Base-by-base conservation (phyloP, 2,797 vertebrate genomes). In the Polyboroides typus region DNA sequence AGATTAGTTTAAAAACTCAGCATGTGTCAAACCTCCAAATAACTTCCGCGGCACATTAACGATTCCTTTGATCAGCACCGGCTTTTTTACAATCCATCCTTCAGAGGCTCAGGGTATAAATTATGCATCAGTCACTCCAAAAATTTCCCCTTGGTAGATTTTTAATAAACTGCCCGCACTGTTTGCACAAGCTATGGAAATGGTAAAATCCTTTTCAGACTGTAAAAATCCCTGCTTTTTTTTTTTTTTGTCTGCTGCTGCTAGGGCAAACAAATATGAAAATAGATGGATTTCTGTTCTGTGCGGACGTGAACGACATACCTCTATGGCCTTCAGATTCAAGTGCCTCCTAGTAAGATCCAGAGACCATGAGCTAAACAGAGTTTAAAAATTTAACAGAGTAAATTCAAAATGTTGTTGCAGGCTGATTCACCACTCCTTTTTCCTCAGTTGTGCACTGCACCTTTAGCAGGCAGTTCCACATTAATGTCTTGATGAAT, bases 21-120 rank as follows among this genome's bases (percentile, higher is more conserved):
- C n/a, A 45, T 96, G 72, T 97, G 94, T 95, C 95, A 87, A 94
- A 90, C 48, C 86, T 90, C 93, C 86, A 89, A 93, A 94, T 89
- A 96, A 96, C 76, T 86, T 95, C 64, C 2, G 2, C 6, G 2
- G 71, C 55, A 62, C 55, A 74, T 82, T 95, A 97, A 74, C 1
- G 3, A 97, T 96, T 96, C 96, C 80, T 98, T 97, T 98, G 95
- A 98, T 97, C 90, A 76, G 74, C 63, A 33, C 71, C 81, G 56
- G 72, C 86, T 96, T 92, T 95, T 97, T 95, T 95, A 96, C 91
- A 92, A 89, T 82, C 70, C 72, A 63, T 64, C 74, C 85, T 95
- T 94, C 86, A 93, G 96, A 96, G 95, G 66, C 58, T 67, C 52
- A 33, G 89, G 18, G 14, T 84, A 96, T 97, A 96, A 97, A 97